Percentiles rank a stretch among this genome's conserved stretches.
Conservation (phyloP, 2,797 vertebrate genomes). For the Tinamus major region DNA sequence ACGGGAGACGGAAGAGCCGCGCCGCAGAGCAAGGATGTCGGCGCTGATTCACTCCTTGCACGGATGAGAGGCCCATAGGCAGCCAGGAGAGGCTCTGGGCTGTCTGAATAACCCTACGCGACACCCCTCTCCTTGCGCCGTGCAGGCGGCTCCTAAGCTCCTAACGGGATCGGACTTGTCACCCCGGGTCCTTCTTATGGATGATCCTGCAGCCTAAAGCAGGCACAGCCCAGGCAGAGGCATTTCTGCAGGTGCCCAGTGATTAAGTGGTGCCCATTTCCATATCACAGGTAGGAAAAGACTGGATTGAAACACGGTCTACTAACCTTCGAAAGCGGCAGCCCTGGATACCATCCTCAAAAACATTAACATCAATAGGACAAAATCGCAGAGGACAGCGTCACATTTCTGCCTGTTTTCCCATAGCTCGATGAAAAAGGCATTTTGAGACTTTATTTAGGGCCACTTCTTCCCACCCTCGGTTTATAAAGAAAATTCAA, state of each 20-base stretch:
- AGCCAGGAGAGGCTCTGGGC: neutral
- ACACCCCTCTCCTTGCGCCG: neutral
- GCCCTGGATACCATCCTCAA: conserved; percentile 59
- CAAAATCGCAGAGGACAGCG: conserved; percentile 23
- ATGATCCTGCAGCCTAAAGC: neutral
- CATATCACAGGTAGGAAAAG: conserved; percentile 2
- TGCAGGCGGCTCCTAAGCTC: neutral
- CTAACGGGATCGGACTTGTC: neutral
- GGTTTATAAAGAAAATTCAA: neutral
- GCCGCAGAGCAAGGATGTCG: neutral
- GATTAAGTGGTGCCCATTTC: conserved; percentile 40
- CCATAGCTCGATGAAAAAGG: conserved; percentile 10
- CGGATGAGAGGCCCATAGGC: neutral
- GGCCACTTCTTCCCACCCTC: neutral
- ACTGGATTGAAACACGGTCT: neutral
- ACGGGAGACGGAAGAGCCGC: conserved; percentile 6
- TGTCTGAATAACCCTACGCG: neutral
- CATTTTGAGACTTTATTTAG: conserved; percentile 4
- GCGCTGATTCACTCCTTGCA: neutral
- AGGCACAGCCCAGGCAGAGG: neutral
- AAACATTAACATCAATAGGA: conserved; percentile 41
- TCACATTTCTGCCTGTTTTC: neutral
- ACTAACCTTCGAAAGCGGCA: conserved; percentile 52
- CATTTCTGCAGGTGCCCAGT: conserved; percentile 31
- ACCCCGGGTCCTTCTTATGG: neutral